These are phyloP conservation scores for Chiropotes sagulatus DNA, from an alignment of 2,797 vertebrate genomes.

Conservation along the genomic window DNA sequence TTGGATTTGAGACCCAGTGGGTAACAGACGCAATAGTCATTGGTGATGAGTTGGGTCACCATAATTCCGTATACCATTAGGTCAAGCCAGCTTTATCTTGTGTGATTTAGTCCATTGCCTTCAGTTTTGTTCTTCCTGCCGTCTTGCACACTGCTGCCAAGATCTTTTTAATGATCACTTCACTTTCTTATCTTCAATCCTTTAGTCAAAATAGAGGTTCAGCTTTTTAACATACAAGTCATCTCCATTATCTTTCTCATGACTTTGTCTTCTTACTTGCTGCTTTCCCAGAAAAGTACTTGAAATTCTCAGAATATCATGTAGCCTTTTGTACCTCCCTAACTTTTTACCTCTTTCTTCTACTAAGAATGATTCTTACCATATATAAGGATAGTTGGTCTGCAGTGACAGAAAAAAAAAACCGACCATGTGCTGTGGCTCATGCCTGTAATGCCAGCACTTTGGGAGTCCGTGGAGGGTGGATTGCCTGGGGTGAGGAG, in stretches of 20 bases:
- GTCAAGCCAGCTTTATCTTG: not conserved
- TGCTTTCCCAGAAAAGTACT: not conserved
- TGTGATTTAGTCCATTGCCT: not conserved
- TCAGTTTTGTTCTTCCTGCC: not conserved
- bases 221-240: not conserved
- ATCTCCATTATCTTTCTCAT: not conserved
- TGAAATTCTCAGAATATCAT: not conserved
- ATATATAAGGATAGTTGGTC: not conserved
- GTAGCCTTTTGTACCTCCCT: not conserved
- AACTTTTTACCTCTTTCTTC: not conserved
- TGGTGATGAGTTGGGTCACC: not conserved
- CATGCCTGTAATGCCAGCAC: no score
- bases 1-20: not conserved
- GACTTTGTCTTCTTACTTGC: not conserved
- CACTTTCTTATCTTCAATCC: not conserved
- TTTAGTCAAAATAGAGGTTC: not conserved
- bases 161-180: conserved; percentile 3
- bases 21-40: not conserved
- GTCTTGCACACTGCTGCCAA: not conserved
- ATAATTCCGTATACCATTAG: not conserved
- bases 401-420: not conserved
- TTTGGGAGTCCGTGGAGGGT: no score
- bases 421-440: not conserved
- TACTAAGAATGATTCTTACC: not conserved
- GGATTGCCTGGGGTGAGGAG: no score